Base-by-base conservation (phyloP, 2,797 vertebrate species). In the Hafferia zeledoni region DNA sequence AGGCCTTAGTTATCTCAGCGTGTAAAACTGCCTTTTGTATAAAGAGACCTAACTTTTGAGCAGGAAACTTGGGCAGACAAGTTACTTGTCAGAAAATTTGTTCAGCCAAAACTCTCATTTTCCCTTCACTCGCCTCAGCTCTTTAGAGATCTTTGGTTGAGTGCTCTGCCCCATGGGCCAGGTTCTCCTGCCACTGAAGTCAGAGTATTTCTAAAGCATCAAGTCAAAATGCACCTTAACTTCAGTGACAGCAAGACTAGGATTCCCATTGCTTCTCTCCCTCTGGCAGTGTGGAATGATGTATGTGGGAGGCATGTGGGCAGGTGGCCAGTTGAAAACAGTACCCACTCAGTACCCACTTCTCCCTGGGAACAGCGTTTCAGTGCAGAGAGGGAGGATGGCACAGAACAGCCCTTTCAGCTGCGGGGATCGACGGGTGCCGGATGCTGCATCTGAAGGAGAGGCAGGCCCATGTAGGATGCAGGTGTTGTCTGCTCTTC, bases 401-500 rank as follows among this genome's bases (percentile, higher is more conserved):
- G 67, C n/a, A 14, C 33, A 7, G n/a, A 49, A n/a, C 41, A 27
- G 35, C 35, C 4, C 0, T 12, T 61, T 25, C 49, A 20, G 3
- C 9, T 7, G 3, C 17, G 17, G 0, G 81, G 31, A 82, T 43
- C 33, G 64, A 27, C 5, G 5, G 50, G 11, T 23, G 33, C 76
- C 3, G 0, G 81, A 6, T 12, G 33, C 83, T 75, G 71, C 43
- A 30, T 39, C 28, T 76, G 65, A 76, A 16, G 3, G 37, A 93
- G 72, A 87, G 75, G 17, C 10, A 20, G 53, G 18, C 53, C 2
- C 3, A 10, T n/a, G 57, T 67, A 74, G 50, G 37, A 15, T 41
- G 92, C 96, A 96, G 94, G 89, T 97, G 95, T 5, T 92, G 82
- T 88, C 92, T 92, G 76, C 72, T 92, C 82, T 76, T 72, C 63